Evolutionary conservation across 1,140 invertebrate genomes (phyloP).

Genomic region (Nomia melanderi): DNA sequence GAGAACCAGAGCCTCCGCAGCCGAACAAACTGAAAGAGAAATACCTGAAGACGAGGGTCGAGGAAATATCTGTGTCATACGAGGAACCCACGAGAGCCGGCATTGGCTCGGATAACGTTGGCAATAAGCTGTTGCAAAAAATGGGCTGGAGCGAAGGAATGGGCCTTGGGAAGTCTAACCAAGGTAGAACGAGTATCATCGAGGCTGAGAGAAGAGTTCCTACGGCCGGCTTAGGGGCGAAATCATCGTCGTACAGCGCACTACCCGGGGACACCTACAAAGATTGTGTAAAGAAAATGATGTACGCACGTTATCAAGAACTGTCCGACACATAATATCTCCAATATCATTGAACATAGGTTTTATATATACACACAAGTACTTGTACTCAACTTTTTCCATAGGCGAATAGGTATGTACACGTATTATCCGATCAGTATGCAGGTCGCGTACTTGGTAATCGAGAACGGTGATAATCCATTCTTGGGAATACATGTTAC

Average conservation of each 20-base stretch:
- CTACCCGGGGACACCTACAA: conserved; percentile 93
- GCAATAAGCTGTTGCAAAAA: conserved; percentile 96
- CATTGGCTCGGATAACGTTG: conserved; percentile 94
- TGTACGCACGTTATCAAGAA: conserved; percentile 92
- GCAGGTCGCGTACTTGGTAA: conserved; percentile 33
- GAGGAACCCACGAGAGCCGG: conserved; percentile 86
- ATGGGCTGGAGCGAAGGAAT: conserved; percentile 99
- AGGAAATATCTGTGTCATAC: conserved; percentile 79
- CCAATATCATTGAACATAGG: conserved; percentile 45
- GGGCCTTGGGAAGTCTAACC: conserved; percentile 95
- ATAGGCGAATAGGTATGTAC: conserved; percentile 56
- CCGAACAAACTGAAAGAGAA: conserved; percentile 87
- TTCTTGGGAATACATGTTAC: conserved; percentile 39
- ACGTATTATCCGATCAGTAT: conserved; percentile 44
- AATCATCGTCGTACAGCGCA: conserved; percentile 87
- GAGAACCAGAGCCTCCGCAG: conserved; percentile 91
- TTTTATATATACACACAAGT: conserved; percentile 52
- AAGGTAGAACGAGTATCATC: conserved; percentile 96
- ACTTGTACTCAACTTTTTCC: conserved; percentile 57
- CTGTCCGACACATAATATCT: conserved; percentile 82
- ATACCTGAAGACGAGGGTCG: conserved; percentile 83
- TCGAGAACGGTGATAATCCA: conserved; percentile 46
- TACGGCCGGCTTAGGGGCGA: conserved; percentile 88
- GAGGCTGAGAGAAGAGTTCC: conserved; percentile 87
- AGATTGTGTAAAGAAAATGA: conserved; percentile 95